These are phyloP conservation scores for Brachyistius frenatus DNA, from an alignment of 2,113 vertebrate genomes.

Conservation along the genomic window DNA sequence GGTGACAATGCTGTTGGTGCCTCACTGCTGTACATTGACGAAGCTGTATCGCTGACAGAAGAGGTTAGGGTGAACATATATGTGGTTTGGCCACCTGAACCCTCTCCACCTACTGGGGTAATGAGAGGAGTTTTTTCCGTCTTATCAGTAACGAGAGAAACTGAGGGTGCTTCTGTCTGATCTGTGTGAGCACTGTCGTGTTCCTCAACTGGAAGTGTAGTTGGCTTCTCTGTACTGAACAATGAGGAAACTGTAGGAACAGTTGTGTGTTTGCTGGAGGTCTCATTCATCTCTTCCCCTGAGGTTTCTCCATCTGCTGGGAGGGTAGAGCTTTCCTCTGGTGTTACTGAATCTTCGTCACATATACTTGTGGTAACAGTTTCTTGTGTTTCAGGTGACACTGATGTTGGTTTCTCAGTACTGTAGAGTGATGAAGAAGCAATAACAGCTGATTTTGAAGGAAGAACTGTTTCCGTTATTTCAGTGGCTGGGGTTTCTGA, in stretches of 20 bases:
- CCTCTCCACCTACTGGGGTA: neutral
- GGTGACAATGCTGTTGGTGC: neutral
- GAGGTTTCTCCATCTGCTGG: neutral
- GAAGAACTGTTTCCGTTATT: neutral
- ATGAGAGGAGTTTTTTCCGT: neutral
- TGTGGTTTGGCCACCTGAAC: conserved; percentile 25
- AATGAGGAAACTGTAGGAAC: conserved; percentile 11
- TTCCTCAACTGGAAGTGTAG: neutral
- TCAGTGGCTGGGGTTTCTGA: neutral
- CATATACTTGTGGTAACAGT: neutral
- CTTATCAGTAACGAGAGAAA: neutral
- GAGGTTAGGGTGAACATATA: conserved; percentile 3
- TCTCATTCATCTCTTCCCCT: neutral
- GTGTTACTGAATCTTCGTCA: neutral
- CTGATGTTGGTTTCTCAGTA: conserved; percentile 20
- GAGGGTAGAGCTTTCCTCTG: neutral
- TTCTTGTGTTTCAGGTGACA: neutral
- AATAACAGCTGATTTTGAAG: neutral
- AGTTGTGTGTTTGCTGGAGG: neutral
- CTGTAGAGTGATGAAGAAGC: conserved; percentile 9
- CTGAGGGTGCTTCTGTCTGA: neutral
- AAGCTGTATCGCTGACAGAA: neutral
- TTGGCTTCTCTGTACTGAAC: conserved; percentile 28
- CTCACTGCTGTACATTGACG: neutral
- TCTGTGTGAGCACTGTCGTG: neutral